Base-by-base conservation (phyloP, 2,113 vertebrate genomes). In the Rhea americana region DNA sequence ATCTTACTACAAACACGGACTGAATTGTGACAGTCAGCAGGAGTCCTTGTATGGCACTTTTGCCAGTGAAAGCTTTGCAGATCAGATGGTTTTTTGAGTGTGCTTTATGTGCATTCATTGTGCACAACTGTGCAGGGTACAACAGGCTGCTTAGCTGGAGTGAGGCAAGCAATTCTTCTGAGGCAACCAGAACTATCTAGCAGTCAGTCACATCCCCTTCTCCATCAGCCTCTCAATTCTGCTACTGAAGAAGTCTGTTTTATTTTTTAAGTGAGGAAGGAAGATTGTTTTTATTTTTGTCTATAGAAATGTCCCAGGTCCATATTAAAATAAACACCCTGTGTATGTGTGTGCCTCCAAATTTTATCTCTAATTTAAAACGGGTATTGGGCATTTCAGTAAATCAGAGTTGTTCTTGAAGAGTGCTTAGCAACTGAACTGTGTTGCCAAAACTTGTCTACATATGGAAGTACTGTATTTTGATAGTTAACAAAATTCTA, bases 351-450 rank as follows among this genome's bases (percentile, higher is more conserved):
- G 9, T 5, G 17, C 10, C 35, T 1, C 70, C 84, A 37, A 7
- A 78, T 55, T 82, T 87, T 5, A 75, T 30, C 53, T 82, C 70
- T 72, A 28, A 16, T 93, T 74, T 39, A 56, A 75, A 89, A 75
- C 0, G 4, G 14, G 25, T 72, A 82, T 5, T 56, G 32, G 32
- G 5, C 13, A 62, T 58, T 72, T 39, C 45, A 82, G 32, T 39
- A 85, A 81, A 87, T 66, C 22, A n/a, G 47, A 51, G 6, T 15
- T 87, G 73, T 70, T 73, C 62, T 55, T 45, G 10, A 35, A 11
- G 30, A 65, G 12, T 2, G 5, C 28, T 63, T 71, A 75, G 70
- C 1, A 17, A 75, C 70, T 63, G 30, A 78, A 41, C 25, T 58
- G 11, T 39, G 28, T 6, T 81, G 25, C 30, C 21, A 55, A 47